These are phyloP conservation scores for Ictalurus punctatus DNA, from an alignment of 2,113 vertebrate species.

Conservation along the genomic window DNA sequence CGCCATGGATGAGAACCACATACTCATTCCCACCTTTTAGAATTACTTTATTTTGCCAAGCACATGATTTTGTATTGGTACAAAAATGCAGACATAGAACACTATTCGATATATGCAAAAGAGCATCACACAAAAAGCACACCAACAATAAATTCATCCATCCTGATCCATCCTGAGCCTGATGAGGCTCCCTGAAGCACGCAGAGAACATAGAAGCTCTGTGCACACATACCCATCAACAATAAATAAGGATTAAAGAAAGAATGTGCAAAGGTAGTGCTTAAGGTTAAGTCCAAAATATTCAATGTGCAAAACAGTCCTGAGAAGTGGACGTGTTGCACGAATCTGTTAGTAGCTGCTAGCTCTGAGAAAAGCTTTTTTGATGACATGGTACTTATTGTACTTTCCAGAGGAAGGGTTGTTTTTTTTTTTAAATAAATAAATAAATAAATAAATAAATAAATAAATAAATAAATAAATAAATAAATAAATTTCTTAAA, in stretches of 20 bases:
- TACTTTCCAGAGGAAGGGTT: constrained; percentile 43
- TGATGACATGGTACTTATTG: constrained; percentile 6
- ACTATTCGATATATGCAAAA: neutral
- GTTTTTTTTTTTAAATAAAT: too few species aligned
- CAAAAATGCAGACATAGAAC: neutral
- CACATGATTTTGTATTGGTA: neutral
- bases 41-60: neutral
- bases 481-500: too few species aligned
- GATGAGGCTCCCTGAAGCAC: too few species aligned
- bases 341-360: neutral
- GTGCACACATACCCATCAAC: too few species aligned
- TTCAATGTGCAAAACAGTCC: neutral
- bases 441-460: too few species aligned
- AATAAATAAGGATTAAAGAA: neutral
- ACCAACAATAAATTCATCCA: too few species aligned
- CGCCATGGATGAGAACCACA: neutral
- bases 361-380: neutral
- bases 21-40: neutral
- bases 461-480: too few species aligned
- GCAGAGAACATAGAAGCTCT: too few species aligned
- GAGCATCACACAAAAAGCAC: too few species aligned
- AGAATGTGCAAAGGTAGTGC: neutral
- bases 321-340: neutral
- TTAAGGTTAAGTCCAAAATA: neutral
- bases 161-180: too few species aligned